Base-by-base conservation (phyloP, 2,888 invertebrate genomes). In the Ophion obscuratus region DNA sequence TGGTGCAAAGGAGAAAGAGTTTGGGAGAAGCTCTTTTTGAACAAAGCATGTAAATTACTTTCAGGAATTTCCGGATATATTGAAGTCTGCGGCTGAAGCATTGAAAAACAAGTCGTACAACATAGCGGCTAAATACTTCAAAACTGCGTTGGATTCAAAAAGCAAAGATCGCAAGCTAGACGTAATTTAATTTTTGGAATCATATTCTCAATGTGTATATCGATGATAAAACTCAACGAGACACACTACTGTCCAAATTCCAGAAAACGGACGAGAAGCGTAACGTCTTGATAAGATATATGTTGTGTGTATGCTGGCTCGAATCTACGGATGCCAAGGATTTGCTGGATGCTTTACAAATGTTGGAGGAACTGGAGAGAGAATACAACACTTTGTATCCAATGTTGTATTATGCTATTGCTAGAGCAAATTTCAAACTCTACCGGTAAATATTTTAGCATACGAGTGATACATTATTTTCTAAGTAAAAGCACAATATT, bases 321-420 rank as follows among this genome's bases (percentile, higher is more conserved):
- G 86, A 89, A 73, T 87, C 88, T 73, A 53, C 85, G 3, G 57
- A 88, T 20, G 67, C 88, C 0, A 80, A 89, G 10, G 88, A 91
- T 80, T 84, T 91, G 14, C 78, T 75, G 14, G 88, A 90, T 20
- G 88, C 89, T 7, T 70, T 90, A n/a, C 75, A 81, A 6, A 82
- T 78, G 7, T 66, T 91, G 6, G 71, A 88, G 53, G 70, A 74
- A 4, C 73, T 92, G 10, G 88, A 88, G n/a, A 85, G 80, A 67
- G 40, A 20, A 9, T 36, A 87, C 14, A 87, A 81, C 11, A n/a
- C 84, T 10, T 70, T 40, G 40, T 88, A 91, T 83, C 92, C 91
- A 36, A 86, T 88, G 64, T 53, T 91, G 7, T 91, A 91, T 83
- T 88, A 81, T 74, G 86, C 90, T 2, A 66, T 92, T 24, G 90